A percentile compares a stretch with the other conserved stretches of the same genome.
Conservation (phyloP, 1,140 invertebrate genomes). For the Chlorops oryzae region DNA sequence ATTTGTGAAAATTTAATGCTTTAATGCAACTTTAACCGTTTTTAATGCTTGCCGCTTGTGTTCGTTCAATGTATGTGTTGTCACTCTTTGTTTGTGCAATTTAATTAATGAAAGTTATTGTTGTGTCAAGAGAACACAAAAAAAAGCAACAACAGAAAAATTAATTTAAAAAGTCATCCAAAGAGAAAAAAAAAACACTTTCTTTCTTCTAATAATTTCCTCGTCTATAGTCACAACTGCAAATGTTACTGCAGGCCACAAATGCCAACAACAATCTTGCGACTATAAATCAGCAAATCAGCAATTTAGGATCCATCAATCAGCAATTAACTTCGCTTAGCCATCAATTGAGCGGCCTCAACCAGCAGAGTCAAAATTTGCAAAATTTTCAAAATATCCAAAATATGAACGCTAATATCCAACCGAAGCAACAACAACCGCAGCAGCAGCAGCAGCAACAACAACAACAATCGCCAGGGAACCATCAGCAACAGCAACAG, state of each 20-base stretch:
- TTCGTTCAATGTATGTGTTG: too few relatives aligned
- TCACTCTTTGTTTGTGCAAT: too few relatives aligned
- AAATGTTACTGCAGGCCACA: slow-evolving; percentile 41
- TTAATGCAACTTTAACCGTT: too few relatives aligned
- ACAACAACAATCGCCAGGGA: slow-evolving; percentile 22
- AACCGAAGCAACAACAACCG: slow-evolving; percentile 40
- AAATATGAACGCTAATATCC: slow-evolving; percentile 39
- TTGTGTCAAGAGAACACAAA: too few relatives aligned
- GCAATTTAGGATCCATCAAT: slow-evolving; percentile 44
- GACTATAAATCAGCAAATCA: slow-evolving; percentile 47
- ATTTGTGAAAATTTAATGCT: too few relatives aligned
- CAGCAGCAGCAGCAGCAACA: slow-evolving; percentile 33
- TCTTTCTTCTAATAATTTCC: not conserved
- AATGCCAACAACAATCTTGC: slow-evolving; percentile 44
- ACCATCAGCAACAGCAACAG: slow-evolving; percentile 7
- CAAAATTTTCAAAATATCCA: slow-evolving; percentile 37
- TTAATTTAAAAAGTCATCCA: too few relatives aligned
- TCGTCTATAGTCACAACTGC: slow-evolving; percentile 31
- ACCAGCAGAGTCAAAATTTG: slow-evolving; percentile 45
- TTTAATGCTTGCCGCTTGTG: too few relatives aligned
- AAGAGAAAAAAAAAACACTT: slow-evolving; percentile 6
- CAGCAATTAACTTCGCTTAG: slow-evolving; percentile 44
- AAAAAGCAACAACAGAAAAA: too few relatives aligned
- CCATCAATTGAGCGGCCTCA: slow-evolving; percentile 44
- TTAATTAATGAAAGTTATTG: too few relatives aligned